Base-by-base conservation (phyloP, 2,797 vertebrate species). In the Sylvilagus floridanus region DNA sequence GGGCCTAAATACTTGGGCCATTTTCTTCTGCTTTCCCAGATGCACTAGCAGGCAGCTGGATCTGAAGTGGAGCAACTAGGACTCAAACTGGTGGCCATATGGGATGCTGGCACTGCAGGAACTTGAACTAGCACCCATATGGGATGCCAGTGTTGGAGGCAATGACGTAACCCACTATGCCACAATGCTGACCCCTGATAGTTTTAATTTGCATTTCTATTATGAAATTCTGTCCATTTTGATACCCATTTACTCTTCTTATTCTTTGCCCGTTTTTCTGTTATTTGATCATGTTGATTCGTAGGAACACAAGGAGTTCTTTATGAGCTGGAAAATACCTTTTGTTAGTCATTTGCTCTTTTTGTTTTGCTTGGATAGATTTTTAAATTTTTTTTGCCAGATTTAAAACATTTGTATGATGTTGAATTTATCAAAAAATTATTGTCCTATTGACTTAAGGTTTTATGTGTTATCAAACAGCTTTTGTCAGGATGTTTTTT, bases 331-430 rank as follows among this genome's bases (percentile, higher is more conserved):
- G 21, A 21, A 69, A 24, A 68, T 73, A 75, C 3, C 2, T n/a
- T 89, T 90, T 87, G 60, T 42, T 71, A 83, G 32, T 79, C 24
- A 88, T 68, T 93, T 90, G 63, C 22, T 83, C 89, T 75, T 82
- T 9, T 17, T 0, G 84, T 94, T 81, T 88, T 89, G 30, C 4
- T 76, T 84, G 54, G 16, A 21, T 57, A 37, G 26, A 21, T 92
- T 85, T 72, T 94, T 47, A 47, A 47, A 47, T 78, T 73, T 28
- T 5, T 30, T 69, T 57, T 17, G 54, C 11, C 47, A 91, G n/a
- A 28, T 57, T 71, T 68, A 21, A 88, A 94, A 92, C 47, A 75
- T 17, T 93, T 50, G 60, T 1, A 52, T 75, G 66, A 54, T 77
- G 35, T 75, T 94, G 65, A 94, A 84, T 90, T 86, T 73, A 65